Evolutionary conservation across 2,888 invertebrate genomes (phyloP).

Genomic region (Conomelus anceps): DNA sequence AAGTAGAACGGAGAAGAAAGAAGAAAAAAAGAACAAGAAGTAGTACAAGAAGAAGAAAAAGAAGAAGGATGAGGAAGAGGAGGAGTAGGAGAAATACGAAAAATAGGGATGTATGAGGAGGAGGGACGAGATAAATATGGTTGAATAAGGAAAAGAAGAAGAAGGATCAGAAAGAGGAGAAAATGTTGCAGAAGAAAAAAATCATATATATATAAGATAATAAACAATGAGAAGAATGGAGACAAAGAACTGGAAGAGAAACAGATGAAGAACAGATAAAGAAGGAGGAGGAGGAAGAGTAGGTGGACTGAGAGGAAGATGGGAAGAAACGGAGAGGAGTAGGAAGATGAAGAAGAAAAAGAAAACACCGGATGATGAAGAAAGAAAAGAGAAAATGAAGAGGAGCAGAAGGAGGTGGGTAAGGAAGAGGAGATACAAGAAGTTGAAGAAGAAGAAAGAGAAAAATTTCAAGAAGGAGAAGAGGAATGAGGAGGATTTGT

Average conservation of each 20-base stretch:
- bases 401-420: too few relatives aligned
- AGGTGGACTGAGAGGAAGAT: neutral
- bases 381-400: too few relatives aligned
- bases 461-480: too few relatives aligned
- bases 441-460: too few relatives aligned
- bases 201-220: too few relatives aligned
- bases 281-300: constrained; percentile 16
- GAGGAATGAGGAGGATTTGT: too few relatives aligned
- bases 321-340: neutral
- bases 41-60: neutral
- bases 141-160: constrained; percentile 2
- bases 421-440: too few relatives aligned
- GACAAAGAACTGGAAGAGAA: neutral
- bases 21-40: neutral
- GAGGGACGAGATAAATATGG: neutral
- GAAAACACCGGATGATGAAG: too few relatives aligned
- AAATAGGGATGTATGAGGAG: neutral
- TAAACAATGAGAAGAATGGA: constrained; percentile 5
- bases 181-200: constrained; percentile 17
- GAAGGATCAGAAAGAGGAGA: constrained; percentile 12
- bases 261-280: constrained; percentile 15
- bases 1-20: neutral
- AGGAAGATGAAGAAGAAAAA: neutral
- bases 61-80: neutral
- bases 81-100: neutral